Base-by-base conservation (phyloP, 2,797 vertebrate species). In the Phrynocephalus forsythii region DNA sequence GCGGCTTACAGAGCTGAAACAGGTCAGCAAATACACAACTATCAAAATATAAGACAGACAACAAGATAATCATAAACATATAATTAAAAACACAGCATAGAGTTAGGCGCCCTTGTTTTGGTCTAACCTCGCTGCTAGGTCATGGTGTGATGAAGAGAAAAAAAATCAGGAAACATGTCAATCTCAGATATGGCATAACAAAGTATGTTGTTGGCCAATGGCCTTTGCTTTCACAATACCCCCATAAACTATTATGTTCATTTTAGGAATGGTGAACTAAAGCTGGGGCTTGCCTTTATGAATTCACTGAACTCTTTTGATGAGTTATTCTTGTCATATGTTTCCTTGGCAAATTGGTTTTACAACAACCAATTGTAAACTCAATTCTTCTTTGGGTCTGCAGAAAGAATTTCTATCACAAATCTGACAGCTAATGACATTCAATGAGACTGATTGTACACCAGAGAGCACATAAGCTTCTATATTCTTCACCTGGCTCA, bases 321-420 rank as follows among this genome's bases (percentile, higher is more conserved):
- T 71, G 9, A 28, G 22, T 9, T 71, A n/a, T 82, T 69, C 78
- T 44, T 16, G 52, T 50, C 82, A 18, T 60, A 28, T 6, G 10
- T 30, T 91, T 75, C 81, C 85, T 91, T 88, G 52, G 68, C 0
- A 84, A 20, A 1, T 86, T 90, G 78, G 83, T 1, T 3, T 20
- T 6, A 60, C 44, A 22, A 66, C 0, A 0, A 56, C 52, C 52
- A 56, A 56, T 56, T 56, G 52, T 56, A 56, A 56, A 56, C 52
- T 11, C 9, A 56, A 56, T 56, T 56, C 52, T 56, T 2, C 10
- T 30, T 24, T 0, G 0, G 78, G 85, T 0, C 1, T 85, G 71
- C 30, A 11, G 1, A 73, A 30, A 33, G 83, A 20, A 68, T 20
- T 28, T 10, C 28, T 50, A 60, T 66, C 67, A 84, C n/a, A 24